phyloP scores from a whole-genome alignment of 1,140 invertebrate genomes.

The Drosophila biarmipes region DNA sequence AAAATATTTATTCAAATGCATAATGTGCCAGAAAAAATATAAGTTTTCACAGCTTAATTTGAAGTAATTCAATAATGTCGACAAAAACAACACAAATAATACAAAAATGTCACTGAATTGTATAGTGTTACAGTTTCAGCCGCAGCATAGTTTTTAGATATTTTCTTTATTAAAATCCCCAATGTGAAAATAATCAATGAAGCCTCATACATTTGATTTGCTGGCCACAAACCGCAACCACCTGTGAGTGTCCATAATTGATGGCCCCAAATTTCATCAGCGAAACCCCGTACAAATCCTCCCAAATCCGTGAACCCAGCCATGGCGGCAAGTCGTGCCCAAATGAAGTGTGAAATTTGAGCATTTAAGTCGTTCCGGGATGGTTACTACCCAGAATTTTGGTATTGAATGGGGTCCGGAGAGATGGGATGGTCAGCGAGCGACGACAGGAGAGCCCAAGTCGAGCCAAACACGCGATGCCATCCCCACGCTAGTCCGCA shows the following conservation, averaged over 20 bases:
- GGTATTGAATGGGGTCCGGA: background rate
- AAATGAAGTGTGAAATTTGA: constrained; percentile 68
- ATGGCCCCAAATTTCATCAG: constrained; percentile 17
- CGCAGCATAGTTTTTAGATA: background rate
- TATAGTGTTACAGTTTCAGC: background rate
- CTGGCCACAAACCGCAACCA: constrained; percentile 22
- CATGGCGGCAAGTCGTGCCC: constrained; percentile 13
- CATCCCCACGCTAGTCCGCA: background rate
- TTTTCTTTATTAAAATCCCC: background rate
- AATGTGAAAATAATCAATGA: background rate
- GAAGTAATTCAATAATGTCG: background rate
- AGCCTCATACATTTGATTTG: constrained; percentile 4
- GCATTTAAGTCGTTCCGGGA: constrained; percentile 38
- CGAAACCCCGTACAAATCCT: constrained; percentile 26
- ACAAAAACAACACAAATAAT: no score
- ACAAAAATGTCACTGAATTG: background rate
- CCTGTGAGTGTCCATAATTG: constrained; percentile 18
- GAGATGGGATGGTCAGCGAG: constrained; percentile 22
- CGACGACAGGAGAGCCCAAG: constrained; percentile 9
- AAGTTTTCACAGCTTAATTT: background rate
- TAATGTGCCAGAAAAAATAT: no score
- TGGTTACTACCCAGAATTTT: background rate
- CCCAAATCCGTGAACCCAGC: background rate
- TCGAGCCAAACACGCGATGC: constrained; percentile 31
- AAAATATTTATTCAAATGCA: no score